phyloP scores from a whole-genome alignment of 2,888 invertebrate species.

The Thecophora atra region DNA sequence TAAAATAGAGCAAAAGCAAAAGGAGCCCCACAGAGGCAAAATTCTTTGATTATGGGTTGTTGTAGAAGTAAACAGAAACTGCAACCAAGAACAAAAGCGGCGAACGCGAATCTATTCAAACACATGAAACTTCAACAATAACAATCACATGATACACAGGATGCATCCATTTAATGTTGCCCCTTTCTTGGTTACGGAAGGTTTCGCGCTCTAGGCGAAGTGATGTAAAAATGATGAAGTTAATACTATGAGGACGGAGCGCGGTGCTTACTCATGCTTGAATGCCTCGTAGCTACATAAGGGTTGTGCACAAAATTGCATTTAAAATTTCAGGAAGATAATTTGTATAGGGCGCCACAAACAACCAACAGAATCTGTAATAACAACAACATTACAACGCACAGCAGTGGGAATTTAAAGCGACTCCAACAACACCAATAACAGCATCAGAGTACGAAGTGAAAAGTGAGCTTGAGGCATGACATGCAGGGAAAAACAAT shows the following conservation, averaged over 20 bases:
- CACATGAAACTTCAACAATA: not conserved
- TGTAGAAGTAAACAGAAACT: not conserved
- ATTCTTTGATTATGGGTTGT: not conserved
- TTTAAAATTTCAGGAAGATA: constrained; percentile 15
- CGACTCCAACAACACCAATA: not conserved
- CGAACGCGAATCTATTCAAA: not conserved
- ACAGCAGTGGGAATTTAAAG: too few relatives aligned
- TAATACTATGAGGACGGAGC: not conserved
- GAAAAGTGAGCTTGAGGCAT: not conserved
- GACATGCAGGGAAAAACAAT: not conserved
- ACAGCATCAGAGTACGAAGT: not conserved
- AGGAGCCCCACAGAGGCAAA: not conserved
- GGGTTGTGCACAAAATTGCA: constrained; percentile 21
- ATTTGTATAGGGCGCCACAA: constrained; percentile 8
- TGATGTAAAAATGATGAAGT: not conserved
- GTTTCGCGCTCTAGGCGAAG: not conserved
- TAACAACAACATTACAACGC: constrained; percentile 7
- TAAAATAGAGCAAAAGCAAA: not conserved
- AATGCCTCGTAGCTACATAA: not conserved
- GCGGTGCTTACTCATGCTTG: not conserved
- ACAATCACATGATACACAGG: not conserved
- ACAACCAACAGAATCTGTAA: not conserved
- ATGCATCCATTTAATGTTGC: not conserved
- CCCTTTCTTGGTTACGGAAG: not conserved
- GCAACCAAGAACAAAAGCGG: not conserved